Base-by-base conservation (phyloP, 35 echinoderm and acorn worm genomes). In the Antedon bifida region DNA sequence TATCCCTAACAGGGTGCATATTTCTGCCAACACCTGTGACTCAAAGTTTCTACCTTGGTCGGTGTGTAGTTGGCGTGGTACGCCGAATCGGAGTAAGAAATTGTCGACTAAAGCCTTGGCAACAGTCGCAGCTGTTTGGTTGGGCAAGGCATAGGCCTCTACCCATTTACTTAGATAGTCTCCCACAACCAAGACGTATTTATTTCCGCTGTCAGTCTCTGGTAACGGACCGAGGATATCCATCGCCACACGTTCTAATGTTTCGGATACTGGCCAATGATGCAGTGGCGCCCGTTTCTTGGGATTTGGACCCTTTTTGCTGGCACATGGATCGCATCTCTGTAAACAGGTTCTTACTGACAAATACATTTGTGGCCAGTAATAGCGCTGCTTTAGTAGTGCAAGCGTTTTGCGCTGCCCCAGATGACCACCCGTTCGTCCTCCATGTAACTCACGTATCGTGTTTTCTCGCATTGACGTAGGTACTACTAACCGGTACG, bases 151-250 rank as follows among this genome's bases (percentile, higher is more conserved):
- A 39, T 73, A 88, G 0, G 90, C 79, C n/a, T 88, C 86, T 34
- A 78, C 35, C 90, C 90, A 91, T 30, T 88, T 92, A 21, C 79
- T 88, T 29, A 92, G 86, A 34, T 76, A 88, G n/a, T 88, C 90
- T 3, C 36, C 73, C 3, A 85, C 78, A 3, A 88, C 83, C 5
- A 92, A 34, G 10, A 88, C 75, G 35, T 87, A 85, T 30, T 19
- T 26, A 38, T 92, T 88, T 19, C 82, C 90, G 12, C n/a, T 13
- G 2, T 56, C 46, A 11, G 80, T 76, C 75, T 38, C 35, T 21
- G 86, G 86, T n/a, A 92, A 78, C 0, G 87, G 91, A 5, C 91
- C 91, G 56, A 88, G 77, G 21, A 92, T 32, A 35, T 88, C 82
- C 23, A 85, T 45, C 30, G 82, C 77, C 84, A 88, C 7, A 42